Percentiles rank a stretch among this genome's conserved stretches.
These are phyloP conservation scores for Sphecodes monilicornis DNA, from an alignment of 2,888 invertebrate genomes.

Conservation along the genomic window DNA sequence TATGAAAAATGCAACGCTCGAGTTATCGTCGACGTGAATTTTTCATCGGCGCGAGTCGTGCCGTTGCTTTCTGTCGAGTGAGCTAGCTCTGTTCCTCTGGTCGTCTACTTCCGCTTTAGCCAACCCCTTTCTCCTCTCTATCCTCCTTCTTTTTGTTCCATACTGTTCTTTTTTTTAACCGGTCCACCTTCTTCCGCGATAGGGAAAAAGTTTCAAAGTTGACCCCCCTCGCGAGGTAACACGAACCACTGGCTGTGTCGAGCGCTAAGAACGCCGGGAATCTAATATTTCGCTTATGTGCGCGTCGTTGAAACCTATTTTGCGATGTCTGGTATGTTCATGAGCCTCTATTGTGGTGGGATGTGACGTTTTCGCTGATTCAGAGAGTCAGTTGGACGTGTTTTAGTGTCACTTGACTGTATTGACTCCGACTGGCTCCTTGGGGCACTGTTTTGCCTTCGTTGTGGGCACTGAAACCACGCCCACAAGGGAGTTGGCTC, in stretches of 20 bases:
- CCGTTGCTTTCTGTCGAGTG: conserved; percentile 43
- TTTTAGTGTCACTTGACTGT: not conserved
- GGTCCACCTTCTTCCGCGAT: conserved; percentile 23
- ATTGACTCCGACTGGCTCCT: not conserved
- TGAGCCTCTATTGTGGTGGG: not conserved
- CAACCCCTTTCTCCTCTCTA: not conserved
- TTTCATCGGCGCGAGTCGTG: conserved; percentile 79
- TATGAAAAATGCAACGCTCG: conserved; percentile 83
- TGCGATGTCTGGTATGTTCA: not conserved
- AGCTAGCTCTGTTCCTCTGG: conserved; percentile 37
- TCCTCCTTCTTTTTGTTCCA: not conserved
- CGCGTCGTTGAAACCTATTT: not conserved
- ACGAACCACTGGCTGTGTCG: not conserved
- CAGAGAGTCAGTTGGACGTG: not conserved
- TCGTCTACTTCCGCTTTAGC: conserved; percentile 24
- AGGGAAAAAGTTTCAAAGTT: conserved; percentile 49
- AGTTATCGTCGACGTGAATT: conserved; percentile 83
- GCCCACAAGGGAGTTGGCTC: not conserved
- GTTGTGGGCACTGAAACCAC: not conserved
- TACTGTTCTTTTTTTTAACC: not conserved
- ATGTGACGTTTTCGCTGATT: not conserved
- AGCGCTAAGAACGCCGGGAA: not conserved
- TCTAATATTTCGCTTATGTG: not conserved
- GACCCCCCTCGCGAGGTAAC: conserved; percentile 53
- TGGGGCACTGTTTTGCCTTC: not conserved